Base-by-base conservation (phyloP, 2,113 vertebrate genomes). In the Narcine bancroftii region DNA sequence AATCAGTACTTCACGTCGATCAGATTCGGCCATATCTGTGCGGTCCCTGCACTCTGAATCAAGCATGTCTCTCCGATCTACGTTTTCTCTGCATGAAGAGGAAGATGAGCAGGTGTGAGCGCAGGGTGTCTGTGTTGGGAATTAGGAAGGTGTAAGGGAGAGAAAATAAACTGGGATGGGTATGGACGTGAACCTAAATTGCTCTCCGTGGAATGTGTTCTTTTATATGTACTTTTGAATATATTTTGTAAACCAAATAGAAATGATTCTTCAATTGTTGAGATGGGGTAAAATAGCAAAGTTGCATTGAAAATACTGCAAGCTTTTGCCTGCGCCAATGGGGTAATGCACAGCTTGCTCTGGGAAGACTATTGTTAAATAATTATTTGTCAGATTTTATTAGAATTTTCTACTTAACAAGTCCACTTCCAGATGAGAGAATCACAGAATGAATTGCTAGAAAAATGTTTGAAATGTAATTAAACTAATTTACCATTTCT, bases 21-120 rank as follows among this genome's bases (percentile, higher is more conserved):
- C 98, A 0, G 98, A 99, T 95, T 99, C 99, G 0, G 98, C 98
- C 89, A 99, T 99, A 95, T 99, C 99, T 0, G 95, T 99, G 76
- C 98, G 98, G 65, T 99, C 99, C 0, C 94, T 99, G 93, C 99
- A 99, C 94, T 99, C 99, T 0, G 99, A 99, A 95, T 99, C 99
- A 96, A 99, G 97, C 96, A 99, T 99, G 97, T 99, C 99, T 92
- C 93, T 99, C 94, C 98, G 99, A 93, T 99, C 99, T 72, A 99
- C 98, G 0, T 99, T 99, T 95, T 99, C 99, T 0, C 96, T 99
- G 93, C 98, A 99, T 0, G 99, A 99, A 94, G 99, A 99, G 94
- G 98, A 99, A 93, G 99, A 99, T 93, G 99, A 99, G 96, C 96
- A 95, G 95, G 99, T 99, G 96, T 89, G 97, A 94, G 93, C 94